Evolutionary conservation across 2,888 invertebrate genomes (phyloP).

Genomic region (Lymantria dispar): DNA sequence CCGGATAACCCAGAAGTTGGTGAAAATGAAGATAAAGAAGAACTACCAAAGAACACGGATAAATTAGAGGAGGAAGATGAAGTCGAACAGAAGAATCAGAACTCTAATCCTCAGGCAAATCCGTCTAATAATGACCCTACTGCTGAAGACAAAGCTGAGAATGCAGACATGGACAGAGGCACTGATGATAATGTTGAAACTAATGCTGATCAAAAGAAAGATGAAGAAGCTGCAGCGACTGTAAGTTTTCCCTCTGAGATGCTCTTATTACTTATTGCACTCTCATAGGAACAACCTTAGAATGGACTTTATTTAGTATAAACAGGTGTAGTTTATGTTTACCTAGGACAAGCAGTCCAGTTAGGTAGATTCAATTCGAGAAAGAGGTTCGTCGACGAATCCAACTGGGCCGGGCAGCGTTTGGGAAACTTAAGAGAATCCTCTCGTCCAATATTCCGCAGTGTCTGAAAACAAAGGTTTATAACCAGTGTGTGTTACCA

Average conservation of each 20-base stretch:
- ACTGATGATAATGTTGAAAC: slow-evolving; percentile 76
- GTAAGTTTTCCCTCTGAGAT: slow-evolving; percentile 47
- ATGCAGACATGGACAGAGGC: slow-evolving; percentile 70
- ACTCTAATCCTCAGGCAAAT: slow-evolving; percentile 77
- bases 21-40: slow-evolving; percentile 52
- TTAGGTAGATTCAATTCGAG: too few species aligned
- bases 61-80: slow-evolving; percentile 68
- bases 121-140: slow-evolving; percentile 74
- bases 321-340: too few species aligned
- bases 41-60: slow-evolving; percentile 67
- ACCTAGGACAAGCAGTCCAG: too few species aligned
- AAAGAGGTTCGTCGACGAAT: too few species aligned
- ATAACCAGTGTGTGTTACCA: too few species aligned
- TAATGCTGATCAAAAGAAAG: slow-evolving; percentile 70
- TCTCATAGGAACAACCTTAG: too few species aligned
- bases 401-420: too few species aligned
- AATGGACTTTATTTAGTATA: too few species aligned
- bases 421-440: too few species aligned
- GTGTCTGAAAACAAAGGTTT: too few species aligned
- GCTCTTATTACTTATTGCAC: not conserved
- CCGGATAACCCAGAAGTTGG: slow-evolving; percentile 50
- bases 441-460: too few species aligned
- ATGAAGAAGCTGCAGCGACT: slow-evolving; percentile 64
- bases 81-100: slow-evolving; percentile 66
- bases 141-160: slow-evolving; percentile 74